Percentiles rank a stretch among this genome's conserved stretches.
Conservation (phyloP, 2,888 invertebrate genomes). For the Euclidia mi region DNA sequence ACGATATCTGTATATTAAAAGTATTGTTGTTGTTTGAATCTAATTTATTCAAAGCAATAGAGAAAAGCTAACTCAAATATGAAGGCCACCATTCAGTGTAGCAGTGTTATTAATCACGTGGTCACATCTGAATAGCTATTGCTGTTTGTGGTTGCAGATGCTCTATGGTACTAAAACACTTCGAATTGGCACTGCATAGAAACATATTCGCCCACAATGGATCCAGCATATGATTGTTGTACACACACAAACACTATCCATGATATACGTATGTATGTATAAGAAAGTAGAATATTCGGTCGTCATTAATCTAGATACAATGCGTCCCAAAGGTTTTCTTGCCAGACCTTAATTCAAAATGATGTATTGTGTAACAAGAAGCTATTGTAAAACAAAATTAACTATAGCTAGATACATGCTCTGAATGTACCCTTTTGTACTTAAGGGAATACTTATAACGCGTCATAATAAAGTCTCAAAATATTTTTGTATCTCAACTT, state of each 20-base stretch:
- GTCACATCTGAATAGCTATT: conserved; percentile 28
- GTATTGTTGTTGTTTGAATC: background rate
- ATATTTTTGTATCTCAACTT: conserved; percentile 24
- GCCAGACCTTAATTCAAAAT: conserved; percentile 42
- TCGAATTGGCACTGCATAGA: conserved; percentile 28
- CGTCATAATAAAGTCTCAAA: conserved; percentile 11
- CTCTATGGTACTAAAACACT: conserved; percentile 26
- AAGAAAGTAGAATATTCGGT: conserved; percentile 36
- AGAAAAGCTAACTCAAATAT: background rate
- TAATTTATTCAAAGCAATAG: background rate
- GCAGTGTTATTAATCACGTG: conserved; percentile 33
- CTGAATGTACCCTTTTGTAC: conserved; percentile 2
- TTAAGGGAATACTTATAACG: background rate
- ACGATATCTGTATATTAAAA: too few relatives aligned
- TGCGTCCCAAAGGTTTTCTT: conserved; percentile 49
- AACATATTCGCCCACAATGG: conserved; percentile 21
- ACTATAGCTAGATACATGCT: conserved; percentile 3
- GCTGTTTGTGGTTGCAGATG: conserved; percentile 33
- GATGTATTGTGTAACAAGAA: conserved; percentile 43
- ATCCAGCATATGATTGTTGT: conserved; percentile 17
- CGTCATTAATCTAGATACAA: conserved; percentile 42
- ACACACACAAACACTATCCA: conserved; percentile 3
- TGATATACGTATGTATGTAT: conserved; percentile 9
- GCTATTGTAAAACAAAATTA: conserved; percentile 28
- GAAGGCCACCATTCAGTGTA: conserved; percentile 1